Base-by-base conservation (phyloP, 2,797 vertebrate genomes). In the Syngnathus rostellatus region DNA sequence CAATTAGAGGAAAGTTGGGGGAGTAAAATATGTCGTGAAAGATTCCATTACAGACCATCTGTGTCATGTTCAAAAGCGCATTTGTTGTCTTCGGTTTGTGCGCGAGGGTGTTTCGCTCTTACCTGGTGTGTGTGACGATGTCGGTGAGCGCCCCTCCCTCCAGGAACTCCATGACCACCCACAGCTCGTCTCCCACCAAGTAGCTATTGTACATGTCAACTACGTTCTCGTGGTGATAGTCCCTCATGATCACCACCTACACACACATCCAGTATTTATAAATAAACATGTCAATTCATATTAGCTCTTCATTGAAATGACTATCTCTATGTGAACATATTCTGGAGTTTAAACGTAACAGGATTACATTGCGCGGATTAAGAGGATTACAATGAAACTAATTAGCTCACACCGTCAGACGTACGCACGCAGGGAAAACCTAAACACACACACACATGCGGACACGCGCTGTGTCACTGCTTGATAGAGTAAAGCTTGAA, bases 121-220 rank as follows among this genome's bases (percentile, higher is more conserved):
- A 94, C 95, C 96, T 94, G 78, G 95, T 97, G 82, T 98, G 95
- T 12, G 95, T 98, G 77, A 98, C 95, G 0, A 99, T 98, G 85
- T 98, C 95, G 0, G 95, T 98, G 66, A 98, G 85, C 0, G 96
- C 96, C 0, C 96, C 96, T 0, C 96, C 96, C 74, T 99, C 95
- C 48, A 99, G 89, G 81, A 98, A 99, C 86, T 99, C 96, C 96
- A 99, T 99, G 70, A 99, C 95, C 14, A 99, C 96, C 96, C 96
- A 99, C 72, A 98, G 93, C 85, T 99, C 96, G 0, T 99, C 96
- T 0, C 93, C 95, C 63, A 98, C 96, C 87, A 99, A 80, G 90
- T 98, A 98, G 82, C 96, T 98, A 90, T 97, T 97, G 89, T 97
- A 98, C 96, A 98, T 97, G 88, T 98, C 93, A 73, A 99, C 96